Evolutionary conservation across 2,113 vertebrate species (phyloP).

Genomic region (Hypomesus transpacificus): DNA sequence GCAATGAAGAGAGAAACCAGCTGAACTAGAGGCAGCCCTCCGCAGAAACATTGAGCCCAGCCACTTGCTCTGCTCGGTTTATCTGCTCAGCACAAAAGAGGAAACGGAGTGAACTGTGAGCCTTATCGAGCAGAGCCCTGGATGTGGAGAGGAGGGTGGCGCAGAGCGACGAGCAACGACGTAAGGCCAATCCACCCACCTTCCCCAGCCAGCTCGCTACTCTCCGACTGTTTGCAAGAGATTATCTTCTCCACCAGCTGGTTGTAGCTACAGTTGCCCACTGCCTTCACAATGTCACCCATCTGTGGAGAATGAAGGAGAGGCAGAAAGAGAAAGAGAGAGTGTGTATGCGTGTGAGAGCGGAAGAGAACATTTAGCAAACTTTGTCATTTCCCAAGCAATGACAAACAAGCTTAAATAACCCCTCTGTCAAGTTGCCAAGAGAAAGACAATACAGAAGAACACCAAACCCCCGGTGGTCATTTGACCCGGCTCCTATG

Average conservation of each 20-base stretch:
- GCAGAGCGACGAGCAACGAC: background rate
- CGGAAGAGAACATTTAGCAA: slow-evolving; percentile 26
- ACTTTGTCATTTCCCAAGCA: slow-evolving; percentile 3
- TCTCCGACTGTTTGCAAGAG: slow-evolving; percentile 95
- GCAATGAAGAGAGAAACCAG: background rate
- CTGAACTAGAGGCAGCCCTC: background rate
- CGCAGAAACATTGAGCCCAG: background rate
- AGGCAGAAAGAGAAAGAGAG: slow-evolving; percentile 31
- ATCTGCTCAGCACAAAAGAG: background rate
- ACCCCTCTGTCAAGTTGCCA: slow-evolving; percentile 1
- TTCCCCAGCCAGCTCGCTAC: slow-evolving; percentile 92
- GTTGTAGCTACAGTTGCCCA: slow-evolving; percentile 99
- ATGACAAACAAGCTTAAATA: background rate
- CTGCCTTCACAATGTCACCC: slow-evolving; percentile 91
- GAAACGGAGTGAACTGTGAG: background rate
- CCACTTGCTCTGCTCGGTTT: background rate
- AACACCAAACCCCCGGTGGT: no score
- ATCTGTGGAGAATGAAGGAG: slow-evolving; percentile 73
- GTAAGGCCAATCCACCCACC: slow-evolving; percentile 70
- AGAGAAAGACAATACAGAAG: background rate
- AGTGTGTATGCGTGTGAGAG: slow-evolving; percentile 1
- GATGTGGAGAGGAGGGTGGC: slow-evolving; percentile 1
- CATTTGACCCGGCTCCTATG: background rate
- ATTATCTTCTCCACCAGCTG: slow-evolving; percentile 99
- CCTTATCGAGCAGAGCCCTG: background rate